These are phyloP conservation scores for Helicoverpa zea DNA, from an alignment of 1,140 invertebrate species.

Conservation along the genomic window DNA sequence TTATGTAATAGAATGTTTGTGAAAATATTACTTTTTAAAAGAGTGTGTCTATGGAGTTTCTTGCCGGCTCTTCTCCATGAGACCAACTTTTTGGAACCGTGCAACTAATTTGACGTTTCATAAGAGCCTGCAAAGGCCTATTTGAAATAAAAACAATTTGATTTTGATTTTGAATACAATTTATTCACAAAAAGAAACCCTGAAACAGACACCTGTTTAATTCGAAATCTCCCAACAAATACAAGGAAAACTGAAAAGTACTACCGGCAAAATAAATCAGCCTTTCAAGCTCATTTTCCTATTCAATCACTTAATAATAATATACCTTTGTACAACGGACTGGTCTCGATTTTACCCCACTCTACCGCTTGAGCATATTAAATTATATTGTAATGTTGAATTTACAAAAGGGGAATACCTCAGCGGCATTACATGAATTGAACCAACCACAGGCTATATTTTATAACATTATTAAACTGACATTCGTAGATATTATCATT, in stretches of 20 bases:
- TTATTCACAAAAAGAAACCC: no score
- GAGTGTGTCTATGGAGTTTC: no score
- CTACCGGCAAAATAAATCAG: conserved; percentile 4
- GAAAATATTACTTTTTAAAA: no score
- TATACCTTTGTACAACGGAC: conserved; percentile 6
- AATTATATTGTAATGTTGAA: conserved; percentile 56
- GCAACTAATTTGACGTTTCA: no score
- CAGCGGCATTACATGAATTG: conserved; percentile 32
- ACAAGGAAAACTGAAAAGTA: background rate
- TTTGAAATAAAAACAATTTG: no score
- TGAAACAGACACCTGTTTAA: background rate
- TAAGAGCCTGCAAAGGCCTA: no score
- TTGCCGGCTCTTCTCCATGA: no score
- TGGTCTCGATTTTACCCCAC: conserved; percentile 45
- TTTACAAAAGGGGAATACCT: conserved; percentile 52
- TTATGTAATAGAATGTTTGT: no score
- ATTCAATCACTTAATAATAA: conserved; percentile 34
- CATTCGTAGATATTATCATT: conserved; percentile 41
- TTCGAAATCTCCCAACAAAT: background rate
- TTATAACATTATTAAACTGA: conserved; percentile 47
- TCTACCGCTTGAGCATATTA: conserved; percentile 48
- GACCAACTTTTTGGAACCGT: no score
- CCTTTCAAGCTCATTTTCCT: background rate
- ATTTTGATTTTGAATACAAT: no score
- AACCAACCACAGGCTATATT: conserved; percentile 30